Percentiles rank a stretch among this genome's conserved stretches.
Evolutionary conservation across 2,113 vertebrate genomes (phyloP).

Genomic region (Vanacampus margaritifer): DNA sequence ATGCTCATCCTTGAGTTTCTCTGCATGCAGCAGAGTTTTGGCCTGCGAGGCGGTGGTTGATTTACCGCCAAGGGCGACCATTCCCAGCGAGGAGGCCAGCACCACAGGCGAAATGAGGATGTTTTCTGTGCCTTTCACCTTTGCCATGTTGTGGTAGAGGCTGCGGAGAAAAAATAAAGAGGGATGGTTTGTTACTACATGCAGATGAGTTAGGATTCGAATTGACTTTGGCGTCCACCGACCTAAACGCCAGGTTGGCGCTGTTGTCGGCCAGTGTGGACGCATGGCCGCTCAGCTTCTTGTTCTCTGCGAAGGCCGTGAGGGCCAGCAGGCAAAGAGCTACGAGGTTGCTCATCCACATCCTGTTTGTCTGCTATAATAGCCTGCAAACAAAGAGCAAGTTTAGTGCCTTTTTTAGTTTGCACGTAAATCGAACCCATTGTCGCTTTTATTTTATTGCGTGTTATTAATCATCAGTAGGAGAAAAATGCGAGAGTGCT

Average conservation of each 20-base stretch:
- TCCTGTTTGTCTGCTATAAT: constrained; percentile 63
- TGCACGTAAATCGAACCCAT: background rate
- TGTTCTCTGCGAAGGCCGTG: constrained; percentile 56
- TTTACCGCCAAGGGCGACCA: constrained; percentile 89
- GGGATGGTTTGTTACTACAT: background rate
- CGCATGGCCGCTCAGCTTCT: constrained; percentile 85
- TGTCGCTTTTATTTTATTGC: background rate
- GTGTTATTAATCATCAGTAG: background rate
- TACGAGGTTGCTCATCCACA: constrained; percentile 75
- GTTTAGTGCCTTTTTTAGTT: background rate
- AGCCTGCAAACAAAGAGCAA: constrained; percentile 47
- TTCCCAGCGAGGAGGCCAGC: constrained; percentile 89
- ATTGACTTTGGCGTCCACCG: background rate
- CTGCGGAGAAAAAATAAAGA: constrained; percentile 29
- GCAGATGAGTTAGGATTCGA: background rate
- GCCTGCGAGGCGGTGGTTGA: constrained; percentile 85
- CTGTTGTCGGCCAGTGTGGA: constrained; percentile 82
- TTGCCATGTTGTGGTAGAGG: constrained; percentile 90
- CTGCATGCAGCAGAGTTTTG: constrained; percentile 83
- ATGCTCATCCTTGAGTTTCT: constrained; percentile 85
- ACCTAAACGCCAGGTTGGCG: constrained; percentile 84
- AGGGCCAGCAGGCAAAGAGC: constrained; percentile 72
- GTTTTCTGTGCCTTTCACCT: constrained; percentile 87
- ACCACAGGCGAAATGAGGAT: constrained; percentile 92
- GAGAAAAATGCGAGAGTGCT: background rate